Percentiles rank a stretch among this genome's conserved stretches.
These are phyloP conservation scores for Tuta absoluta DNA, from an alignment of 2,888 invertebrate species.

Conservation along the genomic window DNA sequence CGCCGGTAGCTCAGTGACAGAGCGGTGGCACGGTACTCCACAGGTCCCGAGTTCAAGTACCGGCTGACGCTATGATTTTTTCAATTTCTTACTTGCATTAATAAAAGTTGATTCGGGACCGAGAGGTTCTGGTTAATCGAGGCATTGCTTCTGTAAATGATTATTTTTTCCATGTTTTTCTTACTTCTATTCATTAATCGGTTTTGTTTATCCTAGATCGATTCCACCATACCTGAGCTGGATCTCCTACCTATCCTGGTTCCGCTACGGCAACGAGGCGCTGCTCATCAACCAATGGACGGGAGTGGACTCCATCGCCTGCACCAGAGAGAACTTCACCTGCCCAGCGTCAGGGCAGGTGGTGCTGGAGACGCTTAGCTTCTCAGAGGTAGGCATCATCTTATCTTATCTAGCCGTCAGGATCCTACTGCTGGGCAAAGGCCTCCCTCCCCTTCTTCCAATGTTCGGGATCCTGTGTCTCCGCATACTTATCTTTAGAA, in stretches of 20 bases:
- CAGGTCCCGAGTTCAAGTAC: no score
- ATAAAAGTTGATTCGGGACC: no score
- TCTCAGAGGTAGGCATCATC: slow-evolving; percentile 82
- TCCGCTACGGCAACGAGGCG: slow-evolving; percentile 95
- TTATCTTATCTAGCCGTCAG: no score
- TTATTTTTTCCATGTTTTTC: neutral
- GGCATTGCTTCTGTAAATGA: neutral
- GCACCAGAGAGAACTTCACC: slow-evolving; percentile 86
- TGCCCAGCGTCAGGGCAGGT: slow-evolving; percentile 90
- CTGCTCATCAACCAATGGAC: slow-evolving; percentile 94
- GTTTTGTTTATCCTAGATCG: slow-evolving; percentile 77
- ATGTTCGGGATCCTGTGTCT: neutral
- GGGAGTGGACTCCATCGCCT: slow-evolving; percentile 88
- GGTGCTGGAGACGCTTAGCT: slow-evolving; percentile 89
- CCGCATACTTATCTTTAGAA: no score
- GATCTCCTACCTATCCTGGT: slow-evolving; percentile 95
- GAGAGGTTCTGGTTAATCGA: no score
- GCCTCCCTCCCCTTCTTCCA: no score
- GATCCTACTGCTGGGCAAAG: no score
- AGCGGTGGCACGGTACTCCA: no score
- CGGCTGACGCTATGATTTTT: no score
- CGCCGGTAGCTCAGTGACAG: no score
- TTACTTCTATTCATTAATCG: neutral
- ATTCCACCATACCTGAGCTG: slow-evolving; percentile 92
- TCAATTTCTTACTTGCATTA: no score